Percentiles rank a stretch among this genome's conserved stretches.
These are phyloP conservation scores for Dioctria rufipes DNA, from an alignment of 2,888 invertebrate species.

Conservation along the genomic window DNA sequence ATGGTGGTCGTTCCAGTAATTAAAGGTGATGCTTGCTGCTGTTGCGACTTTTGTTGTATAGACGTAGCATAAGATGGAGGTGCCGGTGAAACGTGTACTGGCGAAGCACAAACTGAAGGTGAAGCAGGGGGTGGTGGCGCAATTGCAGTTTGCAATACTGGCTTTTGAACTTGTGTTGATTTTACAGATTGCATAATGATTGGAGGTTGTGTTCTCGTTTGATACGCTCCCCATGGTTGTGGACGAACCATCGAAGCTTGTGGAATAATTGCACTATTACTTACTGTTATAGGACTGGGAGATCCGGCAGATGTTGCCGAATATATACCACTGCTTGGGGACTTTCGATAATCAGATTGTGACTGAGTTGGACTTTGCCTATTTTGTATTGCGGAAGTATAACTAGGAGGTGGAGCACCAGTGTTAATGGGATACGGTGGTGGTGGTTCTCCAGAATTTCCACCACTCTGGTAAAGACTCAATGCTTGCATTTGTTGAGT, in stretches of 20 bases:
- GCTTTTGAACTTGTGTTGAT: constrained; percentile 96
- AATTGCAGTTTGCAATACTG: constrained; percentile 93
- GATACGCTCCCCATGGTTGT: constrained; percentile 87
- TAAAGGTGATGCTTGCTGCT: constrained; percentile 74
- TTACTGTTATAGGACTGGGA: constrained; percentile 85
- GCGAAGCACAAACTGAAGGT: constrained; percentile 72
- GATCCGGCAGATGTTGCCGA: constrained; percentile 89
- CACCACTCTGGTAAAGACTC: constrained; percentile 80
- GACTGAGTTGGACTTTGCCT: constrained; percentile 89
- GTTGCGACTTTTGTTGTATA: constrained; percentile 80
- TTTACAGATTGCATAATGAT: constrained; percentile 98
- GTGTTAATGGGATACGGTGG: constrained; percentile 78
- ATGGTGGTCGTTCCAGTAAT: constrained; percentile 70
- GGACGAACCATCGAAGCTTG: constrained; percentile 82
- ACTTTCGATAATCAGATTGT: constrained; percentile 84
- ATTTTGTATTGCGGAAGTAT: constrained; percentile 88
- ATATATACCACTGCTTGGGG: constrained; percentile 89
- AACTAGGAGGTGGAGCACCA: constrained; percentile 82
- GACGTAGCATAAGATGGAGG: constrained; percentile 88
- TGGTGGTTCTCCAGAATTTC: constrained; percentile 77
- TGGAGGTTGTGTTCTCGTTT: constrained; percentile 91
- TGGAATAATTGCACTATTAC: constrained; percentile 74
- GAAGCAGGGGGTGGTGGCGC: constrained; percentile 88
- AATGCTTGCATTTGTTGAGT: constrained; percentile 91
- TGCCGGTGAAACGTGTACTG: constrained; percentile 73